These are phyloP conservation scores for Xylocopa sonorina DNA, from an alignment of 1,140 invertebrate species.

Conservation along the genomic window DNA sequence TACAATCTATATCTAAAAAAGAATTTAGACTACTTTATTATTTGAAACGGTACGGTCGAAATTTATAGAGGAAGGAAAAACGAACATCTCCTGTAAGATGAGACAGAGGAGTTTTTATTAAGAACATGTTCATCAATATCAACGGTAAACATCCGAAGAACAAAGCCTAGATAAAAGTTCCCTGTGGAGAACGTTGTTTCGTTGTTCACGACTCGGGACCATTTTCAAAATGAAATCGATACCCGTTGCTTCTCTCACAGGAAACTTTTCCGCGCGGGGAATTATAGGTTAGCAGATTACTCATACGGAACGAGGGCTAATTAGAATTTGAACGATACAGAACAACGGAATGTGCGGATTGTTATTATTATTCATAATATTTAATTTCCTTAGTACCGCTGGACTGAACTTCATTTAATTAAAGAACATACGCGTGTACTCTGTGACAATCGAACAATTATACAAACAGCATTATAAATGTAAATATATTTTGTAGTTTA, in stretches of 20 bases:
- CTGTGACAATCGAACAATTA: no score
- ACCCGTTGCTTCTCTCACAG: not conserved
- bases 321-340: conserved; percentile 68
- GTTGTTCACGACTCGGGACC: conserved; percentile 9
- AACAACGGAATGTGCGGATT: conserved; percentile 56
- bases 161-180: conserved; percentile 10
- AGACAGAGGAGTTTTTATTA: not conserved
- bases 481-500: not conserved
- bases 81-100: not conserved
- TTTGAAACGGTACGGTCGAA: not conserved
- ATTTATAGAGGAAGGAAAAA: not conserved
- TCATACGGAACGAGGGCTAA: conserved; percentile 60
- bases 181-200: conserved; percentile 10
- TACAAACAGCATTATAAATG: not conserved
- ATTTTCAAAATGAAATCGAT: conserved; percentile 41
- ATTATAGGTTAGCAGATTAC: conserved; percentile 39
- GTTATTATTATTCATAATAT: conserved; percentile 41
- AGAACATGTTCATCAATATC: conserved; percentile 5
- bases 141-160: not conserved
- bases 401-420: not conserved
- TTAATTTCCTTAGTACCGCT: not conserved
- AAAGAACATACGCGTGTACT: not conserved
- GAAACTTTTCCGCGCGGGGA: conserved; percentile 19
- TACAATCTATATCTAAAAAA: no score
- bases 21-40: no score